Evolutionary conservation across 2,888 invertebrate genomes (phyloP), one percentile per base, ranked within the genome.

Genomic region (Drosophila quinaria): DNA sequence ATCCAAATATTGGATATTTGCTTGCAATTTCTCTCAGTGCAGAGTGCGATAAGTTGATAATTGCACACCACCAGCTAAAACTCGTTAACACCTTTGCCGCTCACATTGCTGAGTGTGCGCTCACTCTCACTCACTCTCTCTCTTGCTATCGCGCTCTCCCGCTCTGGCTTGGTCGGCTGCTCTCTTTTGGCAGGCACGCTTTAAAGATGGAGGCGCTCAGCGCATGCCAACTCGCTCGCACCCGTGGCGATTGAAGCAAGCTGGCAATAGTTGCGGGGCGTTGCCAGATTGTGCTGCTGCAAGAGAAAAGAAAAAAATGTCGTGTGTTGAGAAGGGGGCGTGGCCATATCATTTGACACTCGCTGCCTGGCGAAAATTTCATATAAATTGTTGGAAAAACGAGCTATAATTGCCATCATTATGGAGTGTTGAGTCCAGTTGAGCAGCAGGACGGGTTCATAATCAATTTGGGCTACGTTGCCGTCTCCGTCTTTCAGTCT

Each of bases 371-470:
- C 58, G 22, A 75, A 88, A 90, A 87, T 84, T 84, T 86, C 86
- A 82, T 80, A 81, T 84, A 90, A 91, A 91, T 91, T 90, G 91
- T 89, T 89, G 90, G 90, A 85, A 91, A 91, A 91, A 91, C 91
- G 91, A 91, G 90, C 90, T 87, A 91, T 91, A 91, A 91, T 91
- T 91, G 90, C 91, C 81, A 90, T 91, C 91, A 91, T 91, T 91
- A 91, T 91, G 91, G 91, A 91, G 91, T 91, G 91, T 90, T 88
- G 89, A 87, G 90, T 37, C 75, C 81, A 88, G 81, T 76, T 74
- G 76, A 76, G 59, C 78, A 49, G 68, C 66, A 67, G 63, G 42
- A 35, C 47, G 22, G 49, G 29, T 80, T 85, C 78, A 85, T 85
- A 80, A 88, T 85, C 83, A 88, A 80, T 74, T 76, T 31, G 74